phyloP scores from a whole-genome alignment of 1,140 invertebrate species.

The Atta texana region DNA sequence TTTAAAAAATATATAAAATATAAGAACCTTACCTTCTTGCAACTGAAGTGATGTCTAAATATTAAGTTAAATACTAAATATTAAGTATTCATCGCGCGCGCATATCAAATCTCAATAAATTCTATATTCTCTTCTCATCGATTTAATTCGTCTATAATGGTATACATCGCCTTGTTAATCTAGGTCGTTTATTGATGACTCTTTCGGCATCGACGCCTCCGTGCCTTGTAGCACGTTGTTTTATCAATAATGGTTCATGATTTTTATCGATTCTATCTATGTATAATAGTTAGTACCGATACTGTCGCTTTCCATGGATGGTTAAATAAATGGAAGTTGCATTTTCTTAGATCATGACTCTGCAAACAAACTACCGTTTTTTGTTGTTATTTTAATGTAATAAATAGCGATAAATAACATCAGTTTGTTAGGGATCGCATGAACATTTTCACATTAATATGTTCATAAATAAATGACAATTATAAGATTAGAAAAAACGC shows the following conservation, averaged over 20 bases:
- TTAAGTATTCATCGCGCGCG: background rate
- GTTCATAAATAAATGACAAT: background rate
- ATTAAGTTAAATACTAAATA: background rate
- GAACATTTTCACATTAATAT: background rate
- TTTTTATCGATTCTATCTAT: background rate
- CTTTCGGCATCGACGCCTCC: background rate
- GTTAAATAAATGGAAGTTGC: constrained; percentile 31
- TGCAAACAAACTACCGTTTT: no score
- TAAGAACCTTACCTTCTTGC: background rate
- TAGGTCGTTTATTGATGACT: constrained; percentile 29
- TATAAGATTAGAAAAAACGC: background rate
- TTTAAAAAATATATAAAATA: background rate
- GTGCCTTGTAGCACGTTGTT: background rate
- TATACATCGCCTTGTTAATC: constrained; percentile 9
- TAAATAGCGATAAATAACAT: no score
- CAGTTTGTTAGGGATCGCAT: background rate
- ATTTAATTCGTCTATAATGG: constrained; percentile 9
- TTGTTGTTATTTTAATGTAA: no score
- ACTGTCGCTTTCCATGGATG: background rate
- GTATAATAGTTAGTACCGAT: background rate
- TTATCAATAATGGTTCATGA: constrained; percentile 45
- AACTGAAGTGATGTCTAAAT: background rate
- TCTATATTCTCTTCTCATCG: constrained; percentile 13
- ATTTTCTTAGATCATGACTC: background rate
- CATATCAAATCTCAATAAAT: constrained; percentile 11